Conservation (phyloP, 2,888 invertebrate species). For the Thelaira solivaga region DNA sequence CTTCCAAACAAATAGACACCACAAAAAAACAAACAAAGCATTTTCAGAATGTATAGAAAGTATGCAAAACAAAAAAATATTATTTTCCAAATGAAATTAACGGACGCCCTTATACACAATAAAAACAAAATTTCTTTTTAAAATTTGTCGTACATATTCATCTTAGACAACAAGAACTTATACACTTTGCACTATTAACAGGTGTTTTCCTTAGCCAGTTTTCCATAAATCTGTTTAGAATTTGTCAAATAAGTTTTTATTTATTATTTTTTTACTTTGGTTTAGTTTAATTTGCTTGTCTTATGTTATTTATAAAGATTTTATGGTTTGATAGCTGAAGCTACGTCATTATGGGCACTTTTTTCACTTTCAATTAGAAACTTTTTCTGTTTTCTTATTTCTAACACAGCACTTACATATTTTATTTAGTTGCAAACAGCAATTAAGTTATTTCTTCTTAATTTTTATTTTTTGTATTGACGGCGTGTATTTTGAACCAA, state of each 20-base stretch:
- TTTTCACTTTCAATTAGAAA: not conserved
- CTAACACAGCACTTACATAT: slow-evolving; percentile 56
- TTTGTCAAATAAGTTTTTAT: not conserved
- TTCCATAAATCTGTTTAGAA: not conserved
- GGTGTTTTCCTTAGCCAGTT: slow-evolving; percentile 27
- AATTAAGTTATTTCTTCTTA: slow-evolving; percentile 5
- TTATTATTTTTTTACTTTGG: not conserved
- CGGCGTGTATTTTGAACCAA: slow-evolving; percentile 37
- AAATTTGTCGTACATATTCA: too few species aligned
- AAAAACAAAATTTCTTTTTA: too few species aligned
- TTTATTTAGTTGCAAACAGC: slow-evolving; percentile 29
- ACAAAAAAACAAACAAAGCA: not conserved
- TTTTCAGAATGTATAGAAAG: not conserved
- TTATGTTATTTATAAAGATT: not conserved
- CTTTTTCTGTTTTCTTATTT: slow-evolving; percentile 32
- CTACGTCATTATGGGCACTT: slow-evolving; percentile 42
- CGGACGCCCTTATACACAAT: too few species aligned
- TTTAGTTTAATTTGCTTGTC: not conserved
- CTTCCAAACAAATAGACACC: slow-evolving; percentile 39
- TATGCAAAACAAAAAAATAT: slow-evolving; percentile 15
- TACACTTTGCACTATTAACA: slow-evolving; percentile 50
- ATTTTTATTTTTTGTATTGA: slow-evolving; percentile 5
- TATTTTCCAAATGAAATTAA: too few species aligned
- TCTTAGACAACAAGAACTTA: too few species aligned
- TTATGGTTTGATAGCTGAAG: not conserved